Evolutionary conservation across 1,140 invertebrate species (phyloP).

Genomic region (Tyrophagus putrescentiae): DNA sequence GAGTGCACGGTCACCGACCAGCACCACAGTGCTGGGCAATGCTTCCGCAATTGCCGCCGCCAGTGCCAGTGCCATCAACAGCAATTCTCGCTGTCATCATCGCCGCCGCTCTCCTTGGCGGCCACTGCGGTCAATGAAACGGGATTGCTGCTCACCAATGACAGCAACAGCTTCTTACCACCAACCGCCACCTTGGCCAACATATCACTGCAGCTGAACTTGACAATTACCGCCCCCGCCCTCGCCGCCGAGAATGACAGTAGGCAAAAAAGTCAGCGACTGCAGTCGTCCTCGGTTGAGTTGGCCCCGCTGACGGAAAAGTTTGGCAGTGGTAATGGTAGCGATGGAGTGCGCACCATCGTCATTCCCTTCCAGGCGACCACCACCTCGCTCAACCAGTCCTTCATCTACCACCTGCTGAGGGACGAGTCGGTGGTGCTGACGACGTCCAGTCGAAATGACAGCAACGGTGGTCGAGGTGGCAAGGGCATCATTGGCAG

Average conservation of each 20-base stretch:
- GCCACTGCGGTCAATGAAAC: not conserved
- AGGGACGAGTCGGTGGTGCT: conserved; percentile 3
- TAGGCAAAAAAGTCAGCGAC: not conserved
- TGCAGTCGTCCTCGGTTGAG: not conserved
- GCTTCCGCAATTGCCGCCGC: too few relatives aligned
- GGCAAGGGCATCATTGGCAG: too few relatives aligned
- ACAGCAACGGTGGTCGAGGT: too few relatives aligned
- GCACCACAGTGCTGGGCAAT: not conserved
- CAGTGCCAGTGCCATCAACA: not conserved
- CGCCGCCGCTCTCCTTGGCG: not conserved
- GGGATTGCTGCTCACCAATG: not conserved
- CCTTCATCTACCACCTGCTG: conserved; percentile 1
- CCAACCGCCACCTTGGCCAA: conserved; percentile 4
- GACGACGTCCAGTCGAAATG: too few relatives aligned
- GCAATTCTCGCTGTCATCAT: not conserved
- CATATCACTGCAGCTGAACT: conserved; percentile 1
- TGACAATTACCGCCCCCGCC: not conserved
- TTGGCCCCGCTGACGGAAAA: too few relatives aligned
- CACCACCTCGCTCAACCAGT: not conserved
- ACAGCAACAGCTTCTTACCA: not conserved
- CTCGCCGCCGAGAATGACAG: not conserved
- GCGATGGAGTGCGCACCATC: conserved; percentile 5
- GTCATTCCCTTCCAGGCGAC: conserved; percentile 9
- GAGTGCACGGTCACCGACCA: not conserved
- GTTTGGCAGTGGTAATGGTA: too few relatives aligned